These are phyloP conservation scores for Phodopus roborovskii DNA, from an alignment of 2,113 vertebrate genomes.

Conservation along the genomic window DNA sequence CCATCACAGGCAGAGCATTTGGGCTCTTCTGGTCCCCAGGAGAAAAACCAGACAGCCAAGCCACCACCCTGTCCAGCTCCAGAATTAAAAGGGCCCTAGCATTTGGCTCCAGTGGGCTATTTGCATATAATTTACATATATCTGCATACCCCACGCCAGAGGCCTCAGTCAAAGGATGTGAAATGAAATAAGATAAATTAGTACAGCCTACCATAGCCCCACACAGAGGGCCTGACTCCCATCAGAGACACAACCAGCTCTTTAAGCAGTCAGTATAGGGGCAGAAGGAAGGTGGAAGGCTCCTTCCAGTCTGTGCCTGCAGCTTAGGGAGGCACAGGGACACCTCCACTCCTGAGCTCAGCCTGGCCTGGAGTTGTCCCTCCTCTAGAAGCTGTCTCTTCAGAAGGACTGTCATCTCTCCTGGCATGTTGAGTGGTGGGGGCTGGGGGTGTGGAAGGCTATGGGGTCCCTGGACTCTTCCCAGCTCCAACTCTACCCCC, in stretches of 20 bases:
- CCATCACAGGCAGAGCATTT: background rate
- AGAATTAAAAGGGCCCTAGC: constrained; percentile 61
- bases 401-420: background rate
- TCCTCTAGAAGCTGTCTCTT: background rate
- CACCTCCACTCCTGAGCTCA: background rate
- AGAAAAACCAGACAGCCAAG: constrained; percentile 23
- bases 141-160: constrained; percentile 65
- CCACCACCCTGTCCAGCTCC: constrained; percentile 34
- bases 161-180: constrained; percentile 69
- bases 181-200: constrained; percentile 80
- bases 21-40: background rate
- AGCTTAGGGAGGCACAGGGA: background rate
- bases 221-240: constrained; percentile 28
- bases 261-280: background rate
- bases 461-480: background rate
- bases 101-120: constrained; percentile 53
- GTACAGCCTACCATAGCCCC: constrained; percentile 55
- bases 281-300: background rate
- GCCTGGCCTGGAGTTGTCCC: background rate
- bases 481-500: background rate
- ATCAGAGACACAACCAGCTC: background rate
- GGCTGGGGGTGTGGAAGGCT: background rate
- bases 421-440: background rate
- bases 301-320: background rate
- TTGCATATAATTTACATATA: constrained; percentile 80